A percentile compares a stretch with the other conserved stretches of the same genome.
These are phyloP conservation scores for Drosophila quinaria DNA, from an alignment of 2,888 invertebrate genomes.

Conservation along the genomic window DNA sequence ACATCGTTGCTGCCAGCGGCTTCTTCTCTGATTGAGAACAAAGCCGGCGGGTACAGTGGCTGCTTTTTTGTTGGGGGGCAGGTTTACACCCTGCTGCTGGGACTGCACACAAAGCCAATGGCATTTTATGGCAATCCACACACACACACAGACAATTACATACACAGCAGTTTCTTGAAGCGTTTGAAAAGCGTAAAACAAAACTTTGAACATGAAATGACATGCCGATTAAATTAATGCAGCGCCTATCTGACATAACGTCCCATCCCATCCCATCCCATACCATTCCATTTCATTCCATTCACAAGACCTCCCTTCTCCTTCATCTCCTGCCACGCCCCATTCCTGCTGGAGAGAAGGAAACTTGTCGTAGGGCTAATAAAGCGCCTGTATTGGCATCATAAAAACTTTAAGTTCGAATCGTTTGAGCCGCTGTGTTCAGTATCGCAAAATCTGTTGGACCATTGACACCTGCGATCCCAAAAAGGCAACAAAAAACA, in stretches of 20 bases:
- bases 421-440: constrained; percentile 20
- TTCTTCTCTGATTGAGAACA: constrained; percentile 43
- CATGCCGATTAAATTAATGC: constrained; percentile 77
- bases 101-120: constrained; percentile 37
- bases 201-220: constrained; percentile 73
- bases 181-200: constrained; percentile 49
- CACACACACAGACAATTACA: neutral
- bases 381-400: constrained; percentile 40
- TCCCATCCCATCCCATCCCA: neutral
- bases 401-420: constrained; percentile 57
- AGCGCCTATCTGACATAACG: constrained; percentile 23
- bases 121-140: constrained; percentile 47
- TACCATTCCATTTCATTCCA: too few species aligned
- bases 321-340: too few species aligned
- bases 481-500: neutral
- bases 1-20: constrained; percentile 24
- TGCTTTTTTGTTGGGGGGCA: constrained; percentile 3
- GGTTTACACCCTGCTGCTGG: constrained; percentile 1
- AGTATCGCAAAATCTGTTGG: constrained; percentile 44
- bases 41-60: constrained; percentile 16
- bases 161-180: constrained; percentile 1
- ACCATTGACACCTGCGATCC: constrained; percentile 49
- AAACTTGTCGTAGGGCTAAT: constrained; percentile 10
- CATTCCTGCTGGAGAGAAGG: too few species aligned
- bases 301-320: neutral